Evolutionary conservation across 1,140 invertebrate species (phyloP).

Genomic region (Drosophila kohkoa): DNA sequence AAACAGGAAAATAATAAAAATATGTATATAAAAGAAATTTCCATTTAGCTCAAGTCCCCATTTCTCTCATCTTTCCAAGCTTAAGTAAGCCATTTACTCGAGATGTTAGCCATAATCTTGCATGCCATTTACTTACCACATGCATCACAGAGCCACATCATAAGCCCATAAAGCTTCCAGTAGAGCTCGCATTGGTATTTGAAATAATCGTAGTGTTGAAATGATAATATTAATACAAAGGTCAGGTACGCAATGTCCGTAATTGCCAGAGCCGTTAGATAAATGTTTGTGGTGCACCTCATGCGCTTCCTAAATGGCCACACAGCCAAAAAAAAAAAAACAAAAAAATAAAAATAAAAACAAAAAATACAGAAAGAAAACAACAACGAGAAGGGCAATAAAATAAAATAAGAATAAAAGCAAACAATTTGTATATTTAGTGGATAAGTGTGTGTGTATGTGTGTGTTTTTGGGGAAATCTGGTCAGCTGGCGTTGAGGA

Average conservation of each 20-base stretch:
- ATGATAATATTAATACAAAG: slow-evolving; percentile 88
- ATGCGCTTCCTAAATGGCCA: slow-evolving; percentile 87
- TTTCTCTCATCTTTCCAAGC: not conserved
- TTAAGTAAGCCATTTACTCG: not conserved
- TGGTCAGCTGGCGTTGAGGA: slow-evolving; percentile 38
- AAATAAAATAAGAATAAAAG: slow-evolving; percentile 44
- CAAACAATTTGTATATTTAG: slow-evolving; percentile 39
- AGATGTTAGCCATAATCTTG: no score
- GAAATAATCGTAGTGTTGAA: slow-evolving; percentile 87
- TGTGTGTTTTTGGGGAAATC: slow-evolving; percentile 45
- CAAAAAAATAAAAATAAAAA: slow-evolving; percentile 12
- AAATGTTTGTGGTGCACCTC: slow-evolving; percentile 91
- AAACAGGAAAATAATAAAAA: no score
- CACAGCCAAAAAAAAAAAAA: slow-evolving; percentile 33
- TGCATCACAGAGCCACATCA: slow-evolving; percentile 77
- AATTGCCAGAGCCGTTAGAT: slow-evolving; percentile 90
- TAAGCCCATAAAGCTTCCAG: slow-evolving; percentile 67
- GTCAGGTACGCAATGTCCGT: slow-evolving; percentile 90
- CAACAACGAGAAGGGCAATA: slow-evolving; percentile 1
- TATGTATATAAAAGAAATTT: no score
- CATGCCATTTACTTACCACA: slow-evolving; percentile 63
- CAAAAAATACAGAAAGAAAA: slow-evolving; percentile 24
- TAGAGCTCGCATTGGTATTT: slow-evolving; percentile 74
- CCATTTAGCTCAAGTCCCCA: not conserved
- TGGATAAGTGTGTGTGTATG: not conserved